Evolutionary conservation across 1,140 invertebrate genomes (phyloP).

Genomic region (Telenomus remus): DNA sequence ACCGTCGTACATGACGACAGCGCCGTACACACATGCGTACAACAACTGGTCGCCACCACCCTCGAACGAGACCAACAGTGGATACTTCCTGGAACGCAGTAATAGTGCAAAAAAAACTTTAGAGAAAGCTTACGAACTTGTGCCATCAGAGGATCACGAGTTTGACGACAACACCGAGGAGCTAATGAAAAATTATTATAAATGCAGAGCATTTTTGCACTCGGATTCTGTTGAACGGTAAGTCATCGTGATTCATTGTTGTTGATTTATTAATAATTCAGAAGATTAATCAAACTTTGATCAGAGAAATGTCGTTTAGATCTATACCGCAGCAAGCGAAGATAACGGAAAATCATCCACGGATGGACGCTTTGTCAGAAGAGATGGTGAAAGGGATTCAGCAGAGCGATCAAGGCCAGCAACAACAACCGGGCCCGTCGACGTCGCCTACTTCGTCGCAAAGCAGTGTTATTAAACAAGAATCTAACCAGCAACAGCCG

Average conservation of each 20-base stretch:
- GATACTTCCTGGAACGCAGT: slow-evolving; percentile 95
- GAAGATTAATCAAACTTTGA: neutral
- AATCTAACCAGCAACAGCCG: slow-evolving; percentile 66
- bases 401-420: slow-evolving; percentile 15
- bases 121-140: slow-evolving; percentile 87
- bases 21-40: slow-evolving; percentile 84
- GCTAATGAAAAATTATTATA: slow-evolving; percentile 34
- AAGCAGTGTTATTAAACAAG: slow-evolving; percentile 67
- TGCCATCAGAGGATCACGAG: slow-evolving; percentile 83
- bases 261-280: no score
- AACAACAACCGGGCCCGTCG: slow-evolving; percentile 47
- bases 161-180: slow-evolving; percentile 67
- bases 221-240: slow-evolving; percentile 13
- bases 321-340: no score
- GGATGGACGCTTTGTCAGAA: no score
- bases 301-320: no score
- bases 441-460: slow-evolving; percentile 52
- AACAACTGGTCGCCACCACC: slow-evolving; percentile 96
- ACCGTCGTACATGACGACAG: slow-evolving; percentile 76
- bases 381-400: neutral
- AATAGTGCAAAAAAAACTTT: slow-evolving; percentile 94
- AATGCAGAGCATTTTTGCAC: neutral
- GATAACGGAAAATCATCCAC: no score
- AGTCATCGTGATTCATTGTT: slow-evolving; percentile 4
- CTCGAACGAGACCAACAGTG: slow-evolving; percentile 96